Base-by-base conservation (phyloP, 2,113 vertebrate species). In the Notarius lentiginosus region DNA sequence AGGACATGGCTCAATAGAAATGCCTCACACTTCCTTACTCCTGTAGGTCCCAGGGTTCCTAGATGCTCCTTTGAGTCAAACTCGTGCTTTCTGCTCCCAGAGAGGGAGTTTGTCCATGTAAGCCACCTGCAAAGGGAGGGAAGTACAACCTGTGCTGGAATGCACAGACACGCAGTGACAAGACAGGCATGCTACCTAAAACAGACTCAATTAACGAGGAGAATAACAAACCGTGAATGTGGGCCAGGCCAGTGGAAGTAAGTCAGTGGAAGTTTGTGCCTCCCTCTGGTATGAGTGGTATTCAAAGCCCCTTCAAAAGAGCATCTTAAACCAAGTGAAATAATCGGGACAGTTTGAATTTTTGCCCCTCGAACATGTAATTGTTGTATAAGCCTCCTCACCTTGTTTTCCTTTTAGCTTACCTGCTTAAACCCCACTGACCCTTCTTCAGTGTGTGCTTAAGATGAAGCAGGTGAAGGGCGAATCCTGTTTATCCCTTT, bases 141-240 rank as follows among this genome's bases (percentile, higher is more conserved):
- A 82, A 77, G 56, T 63, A 17, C 79, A 88, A 24, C 58, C 27
- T 49, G 80, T 56, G 5, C 84, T 83, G 84, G 84, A 89, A 89
- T 86, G 84, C 55, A 68, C 58, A 51, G 84, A 83, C 80, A 70
- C 41, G 88, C 73, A 86, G 72, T 70, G 77, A 86, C 84, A 89
- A 82, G 88, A 89, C 63, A 72, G 56, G 73, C 72, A 79, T 1
- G 12, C 81, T 70, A 66, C 41, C 55, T 83, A 77, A 85, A 83
- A 34, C 73, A 79, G 80, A 20, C 61, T 68, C 60, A 86, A 79
- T 86, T 86, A 83, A 80, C 34, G 15, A 34, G 84, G 88, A 70
- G 79, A 77, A 86, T 72, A 68, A 22, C 70, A 86, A 82, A 58
- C 51, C 12, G 14, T 47, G 41, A 75, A 70, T 15, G 66, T 11